Base-by-base conservation (phyloP, 2,113 vertebrate genomes). In the Laticauda laticaudata region DNA sequence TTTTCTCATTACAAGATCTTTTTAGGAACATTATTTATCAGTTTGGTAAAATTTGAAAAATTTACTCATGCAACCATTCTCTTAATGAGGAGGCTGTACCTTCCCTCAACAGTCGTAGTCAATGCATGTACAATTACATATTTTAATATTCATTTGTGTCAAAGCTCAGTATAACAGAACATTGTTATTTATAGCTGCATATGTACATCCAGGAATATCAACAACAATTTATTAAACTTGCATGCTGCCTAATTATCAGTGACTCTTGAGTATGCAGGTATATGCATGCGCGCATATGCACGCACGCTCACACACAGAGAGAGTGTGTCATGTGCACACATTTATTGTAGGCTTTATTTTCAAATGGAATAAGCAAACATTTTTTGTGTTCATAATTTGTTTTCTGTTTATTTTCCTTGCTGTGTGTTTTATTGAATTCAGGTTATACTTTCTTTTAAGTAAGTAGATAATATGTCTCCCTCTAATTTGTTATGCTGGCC, bases 131-230 rank as follows among this genome's bases (percentile, higher is more conserved):
- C 81, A 1, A 92, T 45, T 39, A n/a, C 20, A 88, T 93, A 39
- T 94, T 21, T 81, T 2, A 61, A 48, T n/a, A 61, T 90, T 89
- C 26, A 89, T 87, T 91, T 29, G 90, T 39, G 69, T 89, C 55
- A 88, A 57, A 2, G 89, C 57, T 39, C 26, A 54, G 14, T 43
- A 51, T 91, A 43, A 26, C 21, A 43, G 85, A 23, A 0, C 5
- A 48, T 12, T 54, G 14, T 20, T 8, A 45, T 86, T 87, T 87
- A 24, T 87, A 51, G 45, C 4, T 21, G 45, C 26, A 48, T 87
- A 48, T 48, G 45, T 51, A 87, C 29, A 69, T 5, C 61, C 29
- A 69, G 61, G 29, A n/a, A 69, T n/a, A 69, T n/a, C 61, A 69
- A n/a, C 23, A 69, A n/a, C 23, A 64, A n/a, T 64, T 69, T 69